Base-by-base conservation (phyloP, 2,113 vertebrate species). In the Zapornia atra region DNA sequence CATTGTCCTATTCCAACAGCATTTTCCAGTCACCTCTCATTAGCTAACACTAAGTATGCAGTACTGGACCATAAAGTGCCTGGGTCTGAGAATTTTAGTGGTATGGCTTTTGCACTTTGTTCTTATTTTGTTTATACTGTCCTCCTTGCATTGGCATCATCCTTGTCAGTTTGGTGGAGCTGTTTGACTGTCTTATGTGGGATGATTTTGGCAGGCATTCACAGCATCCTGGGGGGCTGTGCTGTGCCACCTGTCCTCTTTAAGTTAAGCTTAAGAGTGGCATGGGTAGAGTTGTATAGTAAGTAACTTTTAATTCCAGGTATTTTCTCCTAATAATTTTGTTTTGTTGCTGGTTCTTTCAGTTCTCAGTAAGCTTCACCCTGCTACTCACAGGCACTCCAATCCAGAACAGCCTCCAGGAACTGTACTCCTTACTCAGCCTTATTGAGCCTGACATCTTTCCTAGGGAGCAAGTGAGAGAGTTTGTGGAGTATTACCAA, bases 341-440 rank as follows among this genome's bases (percentile, higher is more conserved):
- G 6, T 31, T 91, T 82, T 80, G 17, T 82, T 92, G 28, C 51
- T 91, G 40, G 2, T 51, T 94, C 26, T 97, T 96, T 90, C 77
- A 99, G 99, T 99, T 99, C 92, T 98, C 98, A 42, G 80, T 98
- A 50, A 97, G 97, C 40, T 99, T 99, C 97, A 98, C 93, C 60
- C 96, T 99, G 42, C 97, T 99, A 59, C 96, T 99, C 91, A 99
- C 99, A 5, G 99, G 99, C 42, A 99, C 99, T 15, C 99, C 99
- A 18, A 97, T 99, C 95, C 99, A 99, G 98, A 99, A 99, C 97
- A 99, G 97, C 92, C 98, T 99, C 13, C 98, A 98, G 87, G 99
- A 99, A 76, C 98, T 99, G 78, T 99, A 99, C 97, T 98, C 99
- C 31, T 98, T 99, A 78, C 98, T 99, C 87, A 98, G 95, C 94